Evolutionary conservation across 2,113 vertebrate species (phyloP).

Genomic region (Heteronetta atricapilla): DNA sequence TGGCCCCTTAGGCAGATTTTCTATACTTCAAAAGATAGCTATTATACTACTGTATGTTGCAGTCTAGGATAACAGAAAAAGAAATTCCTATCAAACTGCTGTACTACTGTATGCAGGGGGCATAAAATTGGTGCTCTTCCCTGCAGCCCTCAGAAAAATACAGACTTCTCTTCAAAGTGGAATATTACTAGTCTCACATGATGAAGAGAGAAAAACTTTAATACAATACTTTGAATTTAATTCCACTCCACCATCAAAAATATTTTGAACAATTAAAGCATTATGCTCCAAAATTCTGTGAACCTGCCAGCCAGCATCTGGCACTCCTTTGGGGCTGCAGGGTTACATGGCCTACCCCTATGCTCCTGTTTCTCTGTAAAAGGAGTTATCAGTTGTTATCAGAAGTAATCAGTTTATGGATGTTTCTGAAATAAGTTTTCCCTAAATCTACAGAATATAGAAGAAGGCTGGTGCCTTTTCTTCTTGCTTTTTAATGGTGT

Average conservation of each 20-base stretch:
- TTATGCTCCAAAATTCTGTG: neutral
- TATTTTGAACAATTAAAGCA: neutral
- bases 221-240: neutral
- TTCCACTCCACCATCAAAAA: neutral
- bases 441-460: neutral
- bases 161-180: neutral
- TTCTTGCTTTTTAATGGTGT: neutral
- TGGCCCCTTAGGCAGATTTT: neutral
- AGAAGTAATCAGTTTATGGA: neutral
- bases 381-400: neutral
- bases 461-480: neutral
- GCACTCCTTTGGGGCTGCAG: neutral
- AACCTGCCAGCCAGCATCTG: neutral
- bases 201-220: neutral
- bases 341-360: neutral
- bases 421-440: neutral
- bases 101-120: neutral
- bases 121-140: neutral
- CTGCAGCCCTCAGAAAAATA: neutral
- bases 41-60: neutral
- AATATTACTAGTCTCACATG: neutral
- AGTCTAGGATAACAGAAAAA: neutral
- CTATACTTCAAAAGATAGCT: slow-evolving; percentile 18
- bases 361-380: neutral
- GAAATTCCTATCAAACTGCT: neutral